Evolutionary conservation across 1,140 invertebrate species (phyloP), one percentile per base, ranked within the genome.

Genomic region (Heliconius nattereri): DNA sequence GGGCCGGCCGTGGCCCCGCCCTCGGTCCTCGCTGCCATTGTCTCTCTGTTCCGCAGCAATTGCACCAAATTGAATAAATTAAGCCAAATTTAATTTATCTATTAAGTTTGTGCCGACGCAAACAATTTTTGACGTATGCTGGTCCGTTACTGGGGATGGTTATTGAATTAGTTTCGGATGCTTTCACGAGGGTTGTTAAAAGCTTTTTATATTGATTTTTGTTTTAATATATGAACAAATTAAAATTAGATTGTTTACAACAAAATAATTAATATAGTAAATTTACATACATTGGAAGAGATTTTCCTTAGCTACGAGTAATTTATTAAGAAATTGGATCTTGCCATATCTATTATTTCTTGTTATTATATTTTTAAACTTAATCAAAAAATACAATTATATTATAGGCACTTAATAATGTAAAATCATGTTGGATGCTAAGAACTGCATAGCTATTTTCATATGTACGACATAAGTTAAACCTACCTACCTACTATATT

Each of bases 21-120:
- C 88, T 45, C 40, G 40, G 6, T 0, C 40, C 40, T 84, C 77
- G 78, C 87, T 84, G 75, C 88, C 91, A 92, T 94, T 94, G 92
- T 94, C 87, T 89, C 72, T 26, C 71, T 16, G 71, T 37, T 78
- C 72, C 75, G 73, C 70, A 82, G 71, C 84, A 84, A 83, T 84
- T 83, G 81, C 73, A 45, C 84, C 49, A 92, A 92, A 94, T 94
- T 91, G 92, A 94, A 94, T 94, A 91, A 92, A 94, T 94, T 94
- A 94, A 87, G 88, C 60, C 84, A 90, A 93, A 94, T 92, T 92
- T 92, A 91, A 91, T 92, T 91, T 91, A 89, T 91, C 87, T 91
- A 92, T 94, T 92, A 92, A 87, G 87, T 88, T 87, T 89, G 83
- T 81, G 85, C 81, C 85, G 91, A 89, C 85, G 85, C 82, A 93